Base-by-base conservation (phyloP, 2,113 vertebrate species). In the Nettapus auritus region DNA sequence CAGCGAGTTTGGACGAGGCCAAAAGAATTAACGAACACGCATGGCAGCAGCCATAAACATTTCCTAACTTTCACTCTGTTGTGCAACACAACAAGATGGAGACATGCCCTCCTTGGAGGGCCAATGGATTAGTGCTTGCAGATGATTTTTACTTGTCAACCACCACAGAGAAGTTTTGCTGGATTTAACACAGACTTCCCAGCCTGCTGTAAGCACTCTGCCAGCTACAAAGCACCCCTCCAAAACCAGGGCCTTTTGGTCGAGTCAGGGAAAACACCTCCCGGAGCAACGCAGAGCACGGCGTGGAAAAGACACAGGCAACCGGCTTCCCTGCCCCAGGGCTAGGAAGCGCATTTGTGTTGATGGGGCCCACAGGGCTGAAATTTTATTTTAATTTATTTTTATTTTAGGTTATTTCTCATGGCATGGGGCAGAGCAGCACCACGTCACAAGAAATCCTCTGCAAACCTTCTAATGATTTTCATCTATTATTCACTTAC, bases 401-500 rank as follows among this genome's bases (percentile, higher is more conserved):
- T 79, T 86, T 16, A 44, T 20, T 71, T 89, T 82, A 94, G 5
- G 5, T 78, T 42, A 69, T 48, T 48, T 78, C 67, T 87, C 63
- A n/a, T 78, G 66, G 86, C 63, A 75, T 2, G 7, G 89, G 52
- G 76, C 44, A 71, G 48, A 82, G 55, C 62, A 92, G 52, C 59
- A 66, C 36, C 64, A 86, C 60, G 53, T 88, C 93, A 96, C 69
- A 80, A 96, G 96, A 96, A 94, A 89, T 55, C 67, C 83, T 57
- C 67, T 79, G 25, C 83, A 96, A 95, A 59, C 52, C 29, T 90
- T 62, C 76, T 59, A 86, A 94, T 74, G 68, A 89, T 80, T 97
- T 96, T 93, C 81, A 86, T 82, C 89, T 86, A 57, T 87, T 95
- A 94, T 89, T 90, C 93, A 96, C 76, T 94, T 86, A 95, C 88